Conservation (phyloP, 1,140 invertebrate species). For the Carposina sasakii region DNA sequence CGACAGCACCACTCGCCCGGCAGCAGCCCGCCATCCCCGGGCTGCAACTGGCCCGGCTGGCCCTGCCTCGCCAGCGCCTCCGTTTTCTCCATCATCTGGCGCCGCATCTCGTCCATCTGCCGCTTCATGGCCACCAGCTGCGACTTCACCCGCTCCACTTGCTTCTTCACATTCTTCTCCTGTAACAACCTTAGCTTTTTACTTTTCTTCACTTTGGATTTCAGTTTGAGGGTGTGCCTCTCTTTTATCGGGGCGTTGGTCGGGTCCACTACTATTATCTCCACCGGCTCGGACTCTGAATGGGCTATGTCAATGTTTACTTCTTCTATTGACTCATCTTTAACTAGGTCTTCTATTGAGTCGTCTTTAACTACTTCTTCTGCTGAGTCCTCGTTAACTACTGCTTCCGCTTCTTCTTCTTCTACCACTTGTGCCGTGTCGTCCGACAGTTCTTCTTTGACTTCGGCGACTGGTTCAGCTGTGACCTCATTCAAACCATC, state of each 20-base stretch:
- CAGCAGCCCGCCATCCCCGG: conserved; percentile 43
- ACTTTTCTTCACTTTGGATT: conserved; percentile 50
- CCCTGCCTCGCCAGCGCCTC: conserved; percentile 29
- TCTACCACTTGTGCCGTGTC: too few species aligned
- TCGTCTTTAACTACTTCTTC: conserved; percentile 17
- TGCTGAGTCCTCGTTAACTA: conserved; percentile 11
- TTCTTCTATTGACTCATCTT: too few species aligned
- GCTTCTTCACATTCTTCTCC: conserved; percentile 52
- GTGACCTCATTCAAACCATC: conserved; percentile 32
- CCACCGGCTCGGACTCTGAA: too few species aligned
- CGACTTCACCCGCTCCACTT: conserved; percentile 50
- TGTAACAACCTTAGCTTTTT: conserved; percentile 51
- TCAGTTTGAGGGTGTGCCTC: too few species aligned
- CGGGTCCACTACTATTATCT: too few species aligned
- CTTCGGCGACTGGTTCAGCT: conserved; percentile 27
- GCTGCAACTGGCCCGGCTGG: conserved; percentile 24
- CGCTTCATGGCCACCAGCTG: conserved; percentile 52
- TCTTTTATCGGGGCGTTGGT: too few species aligned
- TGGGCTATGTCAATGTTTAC: too few species aligned
- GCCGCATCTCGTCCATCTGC: conserved; percentile 49
- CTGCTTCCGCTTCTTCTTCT: conserved; percentile 1
- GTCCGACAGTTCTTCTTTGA: too few species aligned
- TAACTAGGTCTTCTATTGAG: too few species aligned
- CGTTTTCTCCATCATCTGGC: conserved; percentile 41
- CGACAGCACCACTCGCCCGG: conserved; percentile 75